Percentiles rank a stretch among this genome's conserved stretches.
phyloP scores from a whole-genome alignment of 1,140 invertebrate species.

The Drosophila subobscura region DNA sequence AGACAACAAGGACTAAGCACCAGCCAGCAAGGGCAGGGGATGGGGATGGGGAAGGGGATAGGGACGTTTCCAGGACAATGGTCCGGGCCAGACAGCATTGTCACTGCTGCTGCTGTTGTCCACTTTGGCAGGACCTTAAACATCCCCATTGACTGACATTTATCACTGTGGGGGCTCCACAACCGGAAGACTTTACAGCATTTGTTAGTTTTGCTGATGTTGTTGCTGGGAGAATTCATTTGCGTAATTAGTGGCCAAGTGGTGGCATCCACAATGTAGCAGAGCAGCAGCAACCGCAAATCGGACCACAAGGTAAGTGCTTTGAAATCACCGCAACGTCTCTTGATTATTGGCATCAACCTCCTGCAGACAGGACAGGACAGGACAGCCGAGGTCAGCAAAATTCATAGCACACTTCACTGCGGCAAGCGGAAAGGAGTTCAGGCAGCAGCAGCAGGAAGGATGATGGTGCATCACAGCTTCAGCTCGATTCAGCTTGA shows the following conservation, averaged over 20 bases:
- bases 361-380: conserved; percentile 40
- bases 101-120: conserved; percentile 19
- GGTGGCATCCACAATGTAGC: conserved; percentile 35
- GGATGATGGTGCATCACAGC: background rate
- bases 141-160: conserved; percentile 45
- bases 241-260: conserved; percentile 76
- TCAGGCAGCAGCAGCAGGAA: conserved; percentile 1
- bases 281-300: conserved; percentile 21
- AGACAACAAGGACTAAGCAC: conserved; percentile 41
- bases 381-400: conserved; percentile 40
- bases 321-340: conserved; percentile 60
- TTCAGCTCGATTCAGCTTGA: background rate
- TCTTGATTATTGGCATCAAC: conserved; percentile 33
- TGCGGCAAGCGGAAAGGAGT: background rate
- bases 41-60: too few relatives aligned
- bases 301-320: conserved; percentile 58
- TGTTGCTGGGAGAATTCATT: conserved; percentile 64
- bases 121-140: conserved; percentile 12
- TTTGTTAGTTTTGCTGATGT: conserved; percentile 33
- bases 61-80: background rate
- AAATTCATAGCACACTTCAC: conserved; percentile 31
- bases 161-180: conserved; percentile 24
- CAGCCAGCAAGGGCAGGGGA: background rate
- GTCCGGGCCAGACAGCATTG: conserved; percentile 38
- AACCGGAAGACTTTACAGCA: conserved; percentile 24